Evolutionary conservation across 2,888 invertebrate species (phyloP).

Genomic region (Adelphocoris suturalis): DNA sequence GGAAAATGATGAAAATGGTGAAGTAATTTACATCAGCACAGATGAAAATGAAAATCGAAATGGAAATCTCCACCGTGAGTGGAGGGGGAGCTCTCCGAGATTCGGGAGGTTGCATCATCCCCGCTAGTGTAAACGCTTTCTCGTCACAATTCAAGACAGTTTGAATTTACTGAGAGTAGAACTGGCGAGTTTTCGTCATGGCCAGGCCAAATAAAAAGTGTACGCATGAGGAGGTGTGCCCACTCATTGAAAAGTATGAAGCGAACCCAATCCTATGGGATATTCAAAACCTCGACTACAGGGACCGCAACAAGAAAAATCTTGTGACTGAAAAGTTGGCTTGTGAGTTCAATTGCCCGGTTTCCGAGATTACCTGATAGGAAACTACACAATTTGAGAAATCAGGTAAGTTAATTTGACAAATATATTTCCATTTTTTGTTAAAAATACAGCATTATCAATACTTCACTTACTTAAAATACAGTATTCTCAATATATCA

Average conservation of each 20-base stretch:
- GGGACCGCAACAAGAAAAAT: background rate
- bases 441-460: slow-evolving; percentile 4
- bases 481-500: background rate
- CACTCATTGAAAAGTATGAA: background rate
- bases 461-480: background rate
- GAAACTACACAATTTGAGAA: slow-evolving; percentile 21
- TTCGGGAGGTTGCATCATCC: background rate
- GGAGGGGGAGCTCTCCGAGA: background rate
- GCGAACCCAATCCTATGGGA: slow-evolving; percentile 1
- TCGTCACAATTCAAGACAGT: slow-evolving; percentile 8
- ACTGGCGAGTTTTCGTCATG: background rate
- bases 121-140: background rate
- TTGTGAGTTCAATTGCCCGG: background rate
- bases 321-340: background rate
- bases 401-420: slow-evolving; percentile 13
- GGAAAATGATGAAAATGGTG: too few relatives aligned
- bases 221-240: background rate
- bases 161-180: background rate
- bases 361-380: slow-evolving; percentile 7
- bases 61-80: slow-evolving; percentile 2
- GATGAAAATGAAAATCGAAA: background rate
- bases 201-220: background rate
- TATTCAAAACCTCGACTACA: background rate
- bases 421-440: slow-evolving; percentile 11
- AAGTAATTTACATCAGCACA: too few relatives aligned